A percentile compares a stretch with the other conserved stretches of the same genome.
phyloP scores from a whole-genome alignment of 2,113 vertebrate species.

The Antennarius striatus region DNA sequence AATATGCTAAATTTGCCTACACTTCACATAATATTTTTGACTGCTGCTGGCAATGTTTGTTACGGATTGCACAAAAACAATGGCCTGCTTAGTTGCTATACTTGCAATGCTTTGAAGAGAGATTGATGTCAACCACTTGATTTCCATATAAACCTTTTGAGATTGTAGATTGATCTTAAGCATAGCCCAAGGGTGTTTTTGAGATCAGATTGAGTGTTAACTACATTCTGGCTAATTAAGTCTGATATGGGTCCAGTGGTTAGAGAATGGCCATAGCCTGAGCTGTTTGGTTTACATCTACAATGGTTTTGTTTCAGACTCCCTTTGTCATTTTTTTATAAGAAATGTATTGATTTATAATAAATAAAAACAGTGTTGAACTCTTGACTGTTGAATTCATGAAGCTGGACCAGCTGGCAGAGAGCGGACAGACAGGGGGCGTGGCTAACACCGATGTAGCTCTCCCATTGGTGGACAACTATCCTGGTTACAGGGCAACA shows the following conservation, averaged over 20 bases:
- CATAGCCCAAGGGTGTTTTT: constrained; percentile 38
- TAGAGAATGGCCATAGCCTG: constrained; percentile 58
- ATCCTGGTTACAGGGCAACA: constrained; percentile 76
- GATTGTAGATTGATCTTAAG: constrained; percentile 45
- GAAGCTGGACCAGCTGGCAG: constrained; percentile 8
- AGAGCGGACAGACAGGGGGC: constrained; percentile 31
- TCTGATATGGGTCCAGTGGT: constrained; percentile 48
- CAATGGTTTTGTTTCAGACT: constrained; percentile 76
- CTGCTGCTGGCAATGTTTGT: constrained; percentile 61
- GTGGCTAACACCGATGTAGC: constrained; percentile 34
- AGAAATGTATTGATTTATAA: constrained; percentile 84
- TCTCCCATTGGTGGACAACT: constrained; percentile 68
- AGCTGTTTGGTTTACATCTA: constrained; percentile 72
- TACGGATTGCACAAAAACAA: constrained; percentile 67
- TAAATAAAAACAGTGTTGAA: constrained; percentile 82
- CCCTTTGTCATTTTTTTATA: constrained; percentile 74
- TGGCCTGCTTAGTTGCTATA: constrained; percentile 61
- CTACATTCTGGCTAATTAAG: constrained; percentile 49
- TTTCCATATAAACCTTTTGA: constrained; percentile 48
- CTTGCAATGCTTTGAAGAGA: constrained; percentile 57
- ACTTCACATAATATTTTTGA: constrained; percentile 41
- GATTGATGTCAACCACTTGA: constrained; percentile 57
- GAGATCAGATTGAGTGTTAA: constrained; percentile 54
- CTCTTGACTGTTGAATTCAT: constrained; percentile 59
- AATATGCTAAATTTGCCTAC: constrained; percentile 26